Percentiles rank a stretch among this genome's conserved stretches.
phyloP scores from a whole-genome alignment of 2,797 vertebrate species.

The Pantherophis vulpinus region DNA sequence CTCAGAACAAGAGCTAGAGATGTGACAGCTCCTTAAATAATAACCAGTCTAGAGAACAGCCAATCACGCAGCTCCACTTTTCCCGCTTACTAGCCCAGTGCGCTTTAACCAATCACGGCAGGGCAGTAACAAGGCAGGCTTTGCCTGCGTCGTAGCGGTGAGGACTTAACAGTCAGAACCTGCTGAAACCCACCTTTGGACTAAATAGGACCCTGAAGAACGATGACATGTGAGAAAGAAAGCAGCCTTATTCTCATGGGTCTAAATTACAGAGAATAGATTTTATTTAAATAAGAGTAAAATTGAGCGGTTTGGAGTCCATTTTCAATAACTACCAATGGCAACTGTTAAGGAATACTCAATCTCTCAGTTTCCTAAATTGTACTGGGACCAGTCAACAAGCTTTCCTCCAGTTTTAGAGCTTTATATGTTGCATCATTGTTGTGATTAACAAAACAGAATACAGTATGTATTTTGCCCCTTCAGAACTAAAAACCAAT shows the following conservation, averaged over 20 bases:
- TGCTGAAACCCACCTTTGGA: no score
- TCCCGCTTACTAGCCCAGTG: no score
- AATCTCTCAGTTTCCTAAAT: background rate
- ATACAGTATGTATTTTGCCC: slow-evolving; percentile 52
- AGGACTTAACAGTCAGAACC: no score
- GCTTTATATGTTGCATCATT: slow-evolving; percentile 15
- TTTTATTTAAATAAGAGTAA: background rate
- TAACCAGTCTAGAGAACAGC: no score
- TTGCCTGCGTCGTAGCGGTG: no score
- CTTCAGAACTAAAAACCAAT: slow-evolving; percentile 56
- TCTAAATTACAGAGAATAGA: background rate
- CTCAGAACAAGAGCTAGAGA: no score
- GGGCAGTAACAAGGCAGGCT: no score
- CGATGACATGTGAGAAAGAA: background rate
- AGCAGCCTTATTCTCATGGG: background rate
- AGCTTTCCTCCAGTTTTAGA: background rate
- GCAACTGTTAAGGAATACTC: background rate
- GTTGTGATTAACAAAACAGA: slow-evolving; percentile 58
- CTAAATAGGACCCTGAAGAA: background rate
- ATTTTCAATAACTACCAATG: background rate
- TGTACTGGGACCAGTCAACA: background rate
- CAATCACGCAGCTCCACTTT: no score
- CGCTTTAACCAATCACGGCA: no score
- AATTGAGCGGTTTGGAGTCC: background rate
- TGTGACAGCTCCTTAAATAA: no score